Conservation (phyloP, 2,797 vertebrate genomes). For the Adrianichthys oophorus region DNA sequence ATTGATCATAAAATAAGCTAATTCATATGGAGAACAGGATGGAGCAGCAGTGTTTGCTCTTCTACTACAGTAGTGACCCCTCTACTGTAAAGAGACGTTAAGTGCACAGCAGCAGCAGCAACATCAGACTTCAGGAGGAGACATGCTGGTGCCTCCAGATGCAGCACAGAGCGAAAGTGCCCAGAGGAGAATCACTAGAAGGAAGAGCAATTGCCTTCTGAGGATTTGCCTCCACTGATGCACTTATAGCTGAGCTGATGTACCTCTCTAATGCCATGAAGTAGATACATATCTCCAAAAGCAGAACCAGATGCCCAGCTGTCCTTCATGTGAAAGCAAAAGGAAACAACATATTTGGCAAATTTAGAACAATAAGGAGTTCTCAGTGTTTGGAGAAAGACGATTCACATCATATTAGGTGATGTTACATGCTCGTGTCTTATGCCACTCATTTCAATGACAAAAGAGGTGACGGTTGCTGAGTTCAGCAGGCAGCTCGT, state of each 20-base stretch:
- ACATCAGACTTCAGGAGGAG: conserved; percentile 37
- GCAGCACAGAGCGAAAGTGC: conserved; percentile 19
- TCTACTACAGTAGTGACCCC: conserved; percentile 10
- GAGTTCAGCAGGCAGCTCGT: conserved; percentile 50
- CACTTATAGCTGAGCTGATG: conserved; percentile 50
- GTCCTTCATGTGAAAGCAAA: conserved; percentile 39
- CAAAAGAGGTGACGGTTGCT: conserved; percentile 57
- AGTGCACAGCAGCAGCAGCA: conserved; percentile 23
- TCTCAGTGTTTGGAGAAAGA: conserved; percentile 38
- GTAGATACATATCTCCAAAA: conserved; percentile 44
- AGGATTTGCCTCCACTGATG: conserved; percentile 46
- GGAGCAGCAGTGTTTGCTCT: conserved; percentile 9
- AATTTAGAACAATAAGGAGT: conserved; percentile 36
- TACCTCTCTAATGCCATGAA: conserved; percentile 54
- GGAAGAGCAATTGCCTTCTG: conserved; percentile 35
- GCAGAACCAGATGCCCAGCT: conserved; percentile 40
- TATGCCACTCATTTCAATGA: conserved; percentile 65
- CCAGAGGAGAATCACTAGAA: conserved; percentile 40
- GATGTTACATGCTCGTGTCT: conserved; percentile 37
- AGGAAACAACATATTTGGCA: conserved; percentile 28
- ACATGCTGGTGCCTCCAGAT: conserved; percentile 39
- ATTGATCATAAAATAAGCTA: conserved; percentile 48
- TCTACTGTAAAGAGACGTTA: neutral
- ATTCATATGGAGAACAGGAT: conserved; percentile 22
- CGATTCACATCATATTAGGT: conserved; percentile 34